These are phyloP conservation scores for Ahaetulla prasina DNA, from an alignment of 2,113 vertebrate genomes.

Conservation along the genomic window DNA sequence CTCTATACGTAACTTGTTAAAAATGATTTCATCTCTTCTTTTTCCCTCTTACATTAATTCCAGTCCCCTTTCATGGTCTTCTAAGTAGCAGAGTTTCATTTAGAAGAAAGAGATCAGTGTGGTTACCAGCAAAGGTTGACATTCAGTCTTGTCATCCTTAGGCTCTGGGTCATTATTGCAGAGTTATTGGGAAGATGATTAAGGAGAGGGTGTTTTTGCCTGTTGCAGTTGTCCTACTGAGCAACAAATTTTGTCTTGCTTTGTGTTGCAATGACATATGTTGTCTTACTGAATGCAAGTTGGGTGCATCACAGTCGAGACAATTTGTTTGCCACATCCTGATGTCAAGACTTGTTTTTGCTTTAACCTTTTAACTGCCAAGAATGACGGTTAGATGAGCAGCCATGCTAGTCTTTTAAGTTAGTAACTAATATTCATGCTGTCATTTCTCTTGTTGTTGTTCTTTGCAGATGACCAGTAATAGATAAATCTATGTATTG, in stretches of 20 bases:
- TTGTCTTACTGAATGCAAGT: neutral
- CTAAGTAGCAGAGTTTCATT: no score
- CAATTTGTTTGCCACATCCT: neutral
- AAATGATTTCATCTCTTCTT: no score
- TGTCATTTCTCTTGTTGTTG: no score
- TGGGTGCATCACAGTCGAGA: neutral
- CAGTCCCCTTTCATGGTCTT: no score
- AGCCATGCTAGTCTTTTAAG: neutral
- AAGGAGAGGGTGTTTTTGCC: no score
- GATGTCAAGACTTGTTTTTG: neutral
- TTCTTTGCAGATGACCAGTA: no score
- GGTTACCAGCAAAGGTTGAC: neutral
- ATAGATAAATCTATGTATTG: neutral
- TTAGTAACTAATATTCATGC: neutral
- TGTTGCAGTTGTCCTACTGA: no score
- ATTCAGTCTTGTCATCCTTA: neutral
- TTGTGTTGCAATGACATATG: neutral
- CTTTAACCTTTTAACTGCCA: neutral
- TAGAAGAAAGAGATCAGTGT: neutral
- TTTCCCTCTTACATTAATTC: no score
- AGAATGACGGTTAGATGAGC: neutral
- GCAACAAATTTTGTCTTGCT: no score
- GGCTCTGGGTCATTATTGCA: no score
- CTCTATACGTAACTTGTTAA: neutral
- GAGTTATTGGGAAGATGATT: no score